Percentiles rank a stretch among this genome's conserved stretches.
Conservation (phyloP, 2,113 vertebrate genomes). For the Nothobranchius furzeri region DNA sequence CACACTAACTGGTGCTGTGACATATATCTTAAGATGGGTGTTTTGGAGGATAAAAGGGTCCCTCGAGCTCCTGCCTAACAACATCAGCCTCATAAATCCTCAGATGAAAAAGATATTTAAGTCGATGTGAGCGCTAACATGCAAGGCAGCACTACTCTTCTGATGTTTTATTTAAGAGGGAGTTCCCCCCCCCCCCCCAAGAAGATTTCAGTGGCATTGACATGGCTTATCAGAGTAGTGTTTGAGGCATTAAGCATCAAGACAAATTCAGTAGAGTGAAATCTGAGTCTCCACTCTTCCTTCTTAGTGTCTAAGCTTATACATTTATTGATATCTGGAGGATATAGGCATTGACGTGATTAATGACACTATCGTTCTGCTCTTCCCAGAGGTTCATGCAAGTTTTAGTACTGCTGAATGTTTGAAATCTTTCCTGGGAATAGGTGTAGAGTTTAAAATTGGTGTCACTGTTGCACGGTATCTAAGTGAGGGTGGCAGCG, state of each 20-base stretch:
- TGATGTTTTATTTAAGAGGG: conserved; percentile 7
- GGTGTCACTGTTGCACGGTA: no score
- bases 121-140: background rate
- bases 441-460: background rate
- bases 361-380: conserved; percentile 27
- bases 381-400: conserved; percentile 15
- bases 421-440: conserved; percentile 3
- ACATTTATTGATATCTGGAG: conserved; percentile 32
- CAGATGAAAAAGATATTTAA: conserved; percentile 20
- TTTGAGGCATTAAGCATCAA: conserved; percentile 2
- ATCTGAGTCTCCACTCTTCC: conserved; percentile 19
- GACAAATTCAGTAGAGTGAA: conserved; percentile 13
- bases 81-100: conserved; percentile 28
- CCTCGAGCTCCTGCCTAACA: conserved; percentile 42
- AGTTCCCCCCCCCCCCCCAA: background rate
- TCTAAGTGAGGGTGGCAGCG: no score
- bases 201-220: conserved; percentile 26
- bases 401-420: conserved; percentile 1
- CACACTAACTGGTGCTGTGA: conserved; percentile 33
- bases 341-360: conserved; percentile 20
- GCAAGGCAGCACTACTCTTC: background rate
- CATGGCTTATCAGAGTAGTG: conserved; percentile 4
- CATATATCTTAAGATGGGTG: conserved; percentile 24
- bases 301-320: background rate
- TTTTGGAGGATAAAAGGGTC: conserved; percentile 24